Evolutionary conservation across 2,797 vertebrate genomes (phyloP).

Genomic region (Ptychadena robeensis): DNA sequence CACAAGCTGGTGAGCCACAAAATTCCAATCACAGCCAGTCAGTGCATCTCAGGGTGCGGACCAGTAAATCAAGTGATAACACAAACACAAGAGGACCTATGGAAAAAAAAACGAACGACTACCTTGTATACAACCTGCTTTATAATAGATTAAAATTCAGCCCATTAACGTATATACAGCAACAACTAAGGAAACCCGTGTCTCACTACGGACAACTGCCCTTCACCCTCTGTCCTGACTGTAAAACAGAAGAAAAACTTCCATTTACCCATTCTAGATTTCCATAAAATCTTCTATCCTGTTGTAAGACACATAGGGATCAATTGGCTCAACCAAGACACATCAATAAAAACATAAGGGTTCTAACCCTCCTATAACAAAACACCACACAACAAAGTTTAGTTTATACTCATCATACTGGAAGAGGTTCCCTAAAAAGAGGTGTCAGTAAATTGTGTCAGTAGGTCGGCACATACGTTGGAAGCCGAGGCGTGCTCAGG

Average conservation of each 20-base stretch:
- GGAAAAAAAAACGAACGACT: background rate
- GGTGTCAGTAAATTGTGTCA: conserved; percentile 46
- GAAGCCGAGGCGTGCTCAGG: background rate
- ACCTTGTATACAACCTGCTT: background rate
- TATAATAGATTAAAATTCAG: background rate
- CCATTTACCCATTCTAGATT: no score
- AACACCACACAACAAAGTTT: no score
- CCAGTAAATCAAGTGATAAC: background rate
- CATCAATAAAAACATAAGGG: no score
- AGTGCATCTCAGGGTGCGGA: background rate
- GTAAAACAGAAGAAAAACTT: no score
- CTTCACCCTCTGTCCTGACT: no score
- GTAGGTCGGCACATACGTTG: conserved; percentile 18
- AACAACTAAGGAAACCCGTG: background rate
- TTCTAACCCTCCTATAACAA: no score
- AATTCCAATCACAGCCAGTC: background rate
- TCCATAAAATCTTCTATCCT: no score
- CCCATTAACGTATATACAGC: no score
- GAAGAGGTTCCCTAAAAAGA: conserved; percentile 13
- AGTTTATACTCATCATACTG: no score
- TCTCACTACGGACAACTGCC: no score
- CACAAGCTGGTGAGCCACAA: background rate
- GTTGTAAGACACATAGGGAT: no score
- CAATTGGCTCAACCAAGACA: no score
- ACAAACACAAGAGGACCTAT: background rate